phyloP scores from a whole-genome alignment of 2,888 invertebrate species.

The Metalampra italica region DNA sequence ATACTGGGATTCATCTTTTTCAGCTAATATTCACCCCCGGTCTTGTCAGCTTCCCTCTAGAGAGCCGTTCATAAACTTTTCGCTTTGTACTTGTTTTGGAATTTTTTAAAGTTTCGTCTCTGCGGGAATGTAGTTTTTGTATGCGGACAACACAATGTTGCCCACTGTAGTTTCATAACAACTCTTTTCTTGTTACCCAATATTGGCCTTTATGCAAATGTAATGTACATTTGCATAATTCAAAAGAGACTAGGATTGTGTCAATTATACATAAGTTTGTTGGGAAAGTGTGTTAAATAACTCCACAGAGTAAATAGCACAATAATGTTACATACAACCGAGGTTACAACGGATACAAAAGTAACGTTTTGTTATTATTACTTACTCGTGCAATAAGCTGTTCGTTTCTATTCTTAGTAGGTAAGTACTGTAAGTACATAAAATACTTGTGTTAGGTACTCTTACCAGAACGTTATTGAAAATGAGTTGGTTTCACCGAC shows the following conservation, averaged over 20 bases:
- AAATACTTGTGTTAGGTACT: too few relatives aligned
- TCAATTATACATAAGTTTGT: not conserved
- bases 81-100: slow-evolving; percentile 2
- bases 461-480: too few relatives aligned
- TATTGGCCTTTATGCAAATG: not conserved
- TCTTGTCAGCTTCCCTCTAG: slow-evolving; percentile 1
- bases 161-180: not conserved
- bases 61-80: slow-evolving; percentile 8
- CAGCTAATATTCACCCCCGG: too few relatives aligned
- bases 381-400: not conserved
- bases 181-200: not conserved
- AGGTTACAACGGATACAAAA: too few relatives aligned
- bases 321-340: too few relatives aligned
- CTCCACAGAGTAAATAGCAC: too few relatives aligned
- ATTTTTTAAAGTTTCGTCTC: slow-evolving; percentile 13
- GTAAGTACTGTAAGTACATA: too few relatives aligned
- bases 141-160: slow-evolving; percentile 1
- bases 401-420: too few relatives aligned
- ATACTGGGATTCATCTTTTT: too few relatives aligned
- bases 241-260: not conserved
- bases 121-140: slow-evolving; percentile 8
- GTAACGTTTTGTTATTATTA: not conserved
- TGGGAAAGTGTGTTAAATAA: not conserved
- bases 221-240: not conserved
- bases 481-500: too few relatives aligned